Conservation (phyloP, 2,888 invertebrate genomes). For the Euplexia lucipara region DNA sequence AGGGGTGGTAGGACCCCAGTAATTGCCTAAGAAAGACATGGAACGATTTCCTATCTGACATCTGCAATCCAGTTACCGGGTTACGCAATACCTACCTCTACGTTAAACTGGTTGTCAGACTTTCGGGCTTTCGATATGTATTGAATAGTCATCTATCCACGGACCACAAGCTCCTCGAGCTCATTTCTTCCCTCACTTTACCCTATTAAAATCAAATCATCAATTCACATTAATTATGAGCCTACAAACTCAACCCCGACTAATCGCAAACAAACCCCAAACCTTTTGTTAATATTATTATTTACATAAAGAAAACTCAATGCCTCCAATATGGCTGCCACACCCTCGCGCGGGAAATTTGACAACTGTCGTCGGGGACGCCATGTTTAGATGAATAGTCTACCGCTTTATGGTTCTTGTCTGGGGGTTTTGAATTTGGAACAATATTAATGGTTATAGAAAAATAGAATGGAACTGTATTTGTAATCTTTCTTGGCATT, state of each 20-base stretch:
- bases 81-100: too few species aligned
- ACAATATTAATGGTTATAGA: conserved; percentile 4
- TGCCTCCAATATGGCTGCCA: conserved; percentile 54
- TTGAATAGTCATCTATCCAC: too few species aligned
- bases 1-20: too few species aligned
- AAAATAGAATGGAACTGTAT: background rate
- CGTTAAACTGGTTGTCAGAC: too few species aligned
- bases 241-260: conserved; percentile 27
- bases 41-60: too few species aligned
- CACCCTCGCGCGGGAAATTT: conserved; percentile 77
- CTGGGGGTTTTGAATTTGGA: conserved; percentile 24
- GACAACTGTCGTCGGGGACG: conserved; percentile 79
- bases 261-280: conserved; percentile 55
- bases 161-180: too few species aligned
- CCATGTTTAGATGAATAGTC: conserved; percentile 41
- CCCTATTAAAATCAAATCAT: conserved; percentile 5
- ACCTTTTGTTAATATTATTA: conserved; percentile 51
- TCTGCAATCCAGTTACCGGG: too few species aligned
- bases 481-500: background rate
- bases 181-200: too few species aligned
- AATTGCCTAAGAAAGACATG: too few species aligned
- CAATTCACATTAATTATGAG: conserved; percentile 9
- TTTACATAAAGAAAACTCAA: conserved; percentile 62
- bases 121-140: too few species aligned
- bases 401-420: conserved; percentile 27